phyloP scores from a whole-genome alignment of 1,140 invertebrate species.

The Aricia agestis region DNA sequence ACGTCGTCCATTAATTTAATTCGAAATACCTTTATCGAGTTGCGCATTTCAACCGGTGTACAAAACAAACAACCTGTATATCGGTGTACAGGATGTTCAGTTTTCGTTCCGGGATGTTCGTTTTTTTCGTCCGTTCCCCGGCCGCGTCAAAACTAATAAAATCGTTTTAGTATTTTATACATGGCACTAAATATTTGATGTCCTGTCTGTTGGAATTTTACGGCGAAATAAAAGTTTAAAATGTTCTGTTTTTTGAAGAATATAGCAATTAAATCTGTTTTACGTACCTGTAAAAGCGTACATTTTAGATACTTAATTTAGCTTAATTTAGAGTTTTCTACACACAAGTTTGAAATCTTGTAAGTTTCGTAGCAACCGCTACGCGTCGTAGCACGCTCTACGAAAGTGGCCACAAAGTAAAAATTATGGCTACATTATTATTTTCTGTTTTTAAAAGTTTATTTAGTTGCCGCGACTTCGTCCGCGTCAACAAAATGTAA shows the following conservation, averaged over 20 bases:
- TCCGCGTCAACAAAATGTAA: too few relatives aligned
- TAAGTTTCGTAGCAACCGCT: neutral
- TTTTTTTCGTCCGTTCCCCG: neutral
- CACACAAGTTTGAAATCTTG: neutral
- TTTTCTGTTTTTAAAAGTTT: too few relatives aligned
- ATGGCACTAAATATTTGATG: neutral
- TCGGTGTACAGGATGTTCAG: neutral
- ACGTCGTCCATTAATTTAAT: neutral
- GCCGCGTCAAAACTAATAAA: conserved; percentile 3
- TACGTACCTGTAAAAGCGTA: neutral
- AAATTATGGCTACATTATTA: too few relatives aligned
- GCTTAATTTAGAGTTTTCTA: neutral
- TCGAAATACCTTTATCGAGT: neutral
- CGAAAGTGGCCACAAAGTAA: neutral
- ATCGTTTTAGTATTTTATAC: neutral
- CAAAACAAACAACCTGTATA: neutral
- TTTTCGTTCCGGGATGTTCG: neutral
- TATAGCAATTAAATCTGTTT: neutral
- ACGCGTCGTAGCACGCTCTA: neutral
- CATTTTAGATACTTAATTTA: too few relatives aligned
- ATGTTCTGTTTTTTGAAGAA: neutral
- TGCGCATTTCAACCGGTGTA: neutral
- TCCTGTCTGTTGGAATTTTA: neutral
- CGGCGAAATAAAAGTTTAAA: neutral
- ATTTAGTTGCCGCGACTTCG: too few relatives aligned